Evolutionary conservation across 1,140 invertebrate genomes (phyloP).

Genomic region (Tenebrio molitor): DNA sequence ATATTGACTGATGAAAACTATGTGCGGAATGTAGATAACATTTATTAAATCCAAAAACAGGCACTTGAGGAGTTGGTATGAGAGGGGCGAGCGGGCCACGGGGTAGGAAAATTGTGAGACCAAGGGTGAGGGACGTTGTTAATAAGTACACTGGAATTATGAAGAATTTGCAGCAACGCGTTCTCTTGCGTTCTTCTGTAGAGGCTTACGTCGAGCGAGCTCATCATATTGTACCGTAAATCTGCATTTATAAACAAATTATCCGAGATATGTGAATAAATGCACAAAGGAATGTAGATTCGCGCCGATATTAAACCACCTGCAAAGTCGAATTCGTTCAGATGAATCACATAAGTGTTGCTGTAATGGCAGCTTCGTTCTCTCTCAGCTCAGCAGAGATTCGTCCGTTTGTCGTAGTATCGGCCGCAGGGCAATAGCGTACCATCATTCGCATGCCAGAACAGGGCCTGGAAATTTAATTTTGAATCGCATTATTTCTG

Average conservation of each 20-base stretch:
- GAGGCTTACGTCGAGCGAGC: constrained; percentile 36
- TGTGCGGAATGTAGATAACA: constrained; percentile 59
- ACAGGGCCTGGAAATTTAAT: constrained; percentile 61
- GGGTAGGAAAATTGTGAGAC: constrained; percentile 29
- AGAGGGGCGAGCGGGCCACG: constrained; percentile 3
- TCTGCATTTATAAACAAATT: constrained; percentile 50
- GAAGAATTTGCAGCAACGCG: constrained; percentile 55
- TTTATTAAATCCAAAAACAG: constrained; percentile 60
- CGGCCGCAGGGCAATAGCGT: constrained; percentile 52
- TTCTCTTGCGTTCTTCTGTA: constrained; percentile 48
- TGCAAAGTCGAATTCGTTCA: constrained; percentile 32
- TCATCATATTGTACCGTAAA: constrained; percentile 42
- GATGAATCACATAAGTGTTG: constrained; percentile 35
- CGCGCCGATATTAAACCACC: constrained; percentile 35
- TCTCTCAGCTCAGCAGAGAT: constrained; percentile 31
- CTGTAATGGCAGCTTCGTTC: constrained; percentile 19
- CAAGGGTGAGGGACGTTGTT: constrained; percentile 48
- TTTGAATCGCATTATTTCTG: constrained; percentile 63
- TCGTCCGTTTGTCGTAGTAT: constrained; percentile 34
- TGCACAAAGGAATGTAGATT: constrained; percentile 40
- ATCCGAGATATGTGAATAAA: constrained; percentile 40
- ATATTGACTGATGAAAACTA: constrained; percentile 57
- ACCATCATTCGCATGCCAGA: constrained; percentile 60
- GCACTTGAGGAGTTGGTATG: constrained; percentile 49
- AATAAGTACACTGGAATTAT: constrained; percentile 57